Conservation (phyloP, 1,140 invertebrate species). For the Drosophila kohkoa region DNA sequence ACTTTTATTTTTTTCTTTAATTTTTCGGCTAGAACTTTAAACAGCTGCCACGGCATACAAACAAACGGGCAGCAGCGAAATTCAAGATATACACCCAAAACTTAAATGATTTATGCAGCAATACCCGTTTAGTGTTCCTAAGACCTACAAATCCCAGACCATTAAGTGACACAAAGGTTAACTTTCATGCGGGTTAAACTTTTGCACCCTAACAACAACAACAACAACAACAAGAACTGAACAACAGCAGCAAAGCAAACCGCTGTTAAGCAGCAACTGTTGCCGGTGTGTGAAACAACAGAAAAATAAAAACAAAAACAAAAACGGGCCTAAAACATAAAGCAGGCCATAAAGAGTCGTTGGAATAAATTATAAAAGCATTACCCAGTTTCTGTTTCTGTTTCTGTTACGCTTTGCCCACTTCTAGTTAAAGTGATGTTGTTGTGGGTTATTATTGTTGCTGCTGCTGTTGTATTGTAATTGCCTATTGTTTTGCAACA, state of each 20-base stretch:
- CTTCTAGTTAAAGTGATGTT: constrained; percentile 26
- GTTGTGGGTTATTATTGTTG: constrained; percentile 21
- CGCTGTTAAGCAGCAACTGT: constrained; percentile 39
- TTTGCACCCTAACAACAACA: constrained; percentile 7
- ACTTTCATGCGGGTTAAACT: constrained; percentile 44
- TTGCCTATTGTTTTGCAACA: constrained; percentile 62
- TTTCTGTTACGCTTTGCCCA: constrained; percentile 31
- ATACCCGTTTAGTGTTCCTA: constrained; percentile 18
- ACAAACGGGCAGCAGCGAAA: neutral
- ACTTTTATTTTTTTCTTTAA: constrained; percentile 14
- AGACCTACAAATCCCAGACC: constrained; percentile 24
- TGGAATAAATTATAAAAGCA: constrained; percentile 75
- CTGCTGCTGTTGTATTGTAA: constrained; percentile 29
- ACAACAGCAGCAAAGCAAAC: constrained; percentile 18
- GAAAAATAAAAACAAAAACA: constrained; percentile 6
- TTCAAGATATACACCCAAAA: constrained; percentile 20
- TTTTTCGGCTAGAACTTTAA: constrained; percentile 48
- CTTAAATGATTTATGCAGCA: constrained; percentile 38
- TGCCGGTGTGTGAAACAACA: constrained; percentile 49
- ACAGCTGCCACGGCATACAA: constrained; percentile 51
- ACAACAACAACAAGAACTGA: neutral
- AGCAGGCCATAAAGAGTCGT: constrained; percentile 58
- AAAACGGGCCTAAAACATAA: constrained; percentile 45
- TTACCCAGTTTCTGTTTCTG: constrained; percentile 72
- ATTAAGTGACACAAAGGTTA: constrained; percentile 31